phyloP scores from a whole-genome alignment of 2,113 vertebrate species.

The Aegotheles bennettii region DNA sequence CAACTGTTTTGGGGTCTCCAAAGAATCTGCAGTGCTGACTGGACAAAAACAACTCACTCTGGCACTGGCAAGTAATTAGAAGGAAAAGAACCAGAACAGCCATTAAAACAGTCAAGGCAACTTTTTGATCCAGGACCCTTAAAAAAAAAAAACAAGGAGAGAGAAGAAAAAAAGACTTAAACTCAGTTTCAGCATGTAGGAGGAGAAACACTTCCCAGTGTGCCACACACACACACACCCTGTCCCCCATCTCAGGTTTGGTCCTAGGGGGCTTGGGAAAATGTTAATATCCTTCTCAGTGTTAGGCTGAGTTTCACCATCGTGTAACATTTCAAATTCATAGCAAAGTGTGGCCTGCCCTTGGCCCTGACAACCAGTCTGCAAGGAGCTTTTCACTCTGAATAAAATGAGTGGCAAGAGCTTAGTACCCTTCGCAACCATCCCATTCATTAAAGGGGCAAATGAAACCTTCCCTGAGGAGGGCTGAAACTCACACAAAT shows the following conservation, averaged over 20 bases:
- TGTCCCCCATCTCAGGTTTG: neutral
- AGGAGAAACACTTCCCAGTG: neutral
- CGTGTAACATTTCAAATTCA: neutral
- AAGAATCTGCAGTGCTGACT: conserved; percentile 9
- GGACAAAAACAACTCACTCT: neutral
- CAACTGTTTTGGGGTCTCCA: neutral
- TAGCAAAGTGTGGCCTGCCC: neutral
- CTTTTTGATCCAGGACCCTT: conserved; percentile 8
- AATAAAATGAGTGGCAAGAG: neutral
- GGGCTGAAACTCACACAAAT: neutral
- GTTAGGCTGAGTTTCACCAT: neutral
- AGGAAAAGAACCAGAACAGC: conserved; percentile 48
- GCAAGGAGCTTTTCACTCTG: neutral
- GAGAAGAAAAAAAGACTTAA: neutral
- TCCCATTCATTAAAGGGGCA: neutral
- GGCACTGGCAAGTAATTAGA: conserved; percentile 17
- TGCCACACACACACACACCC: neutral
- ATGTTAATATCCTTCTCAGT: neutral
- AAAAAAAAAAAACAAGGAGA: neutral
- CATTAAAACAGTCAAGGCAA: conserved; percentile 14
- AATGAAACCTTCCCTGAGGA: neutral
- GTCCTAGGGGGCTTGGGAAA: neutral
- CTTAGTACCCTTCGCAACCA: neutral
- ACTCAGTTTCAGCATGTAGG: neutral
- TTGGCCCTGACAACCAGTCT: neutral